These are phyloP conservation scores for Sphaerophoria taeniata DNA, from an alignment of 2,888 invertebrate species.

Conservation along the genomic window DNA sequence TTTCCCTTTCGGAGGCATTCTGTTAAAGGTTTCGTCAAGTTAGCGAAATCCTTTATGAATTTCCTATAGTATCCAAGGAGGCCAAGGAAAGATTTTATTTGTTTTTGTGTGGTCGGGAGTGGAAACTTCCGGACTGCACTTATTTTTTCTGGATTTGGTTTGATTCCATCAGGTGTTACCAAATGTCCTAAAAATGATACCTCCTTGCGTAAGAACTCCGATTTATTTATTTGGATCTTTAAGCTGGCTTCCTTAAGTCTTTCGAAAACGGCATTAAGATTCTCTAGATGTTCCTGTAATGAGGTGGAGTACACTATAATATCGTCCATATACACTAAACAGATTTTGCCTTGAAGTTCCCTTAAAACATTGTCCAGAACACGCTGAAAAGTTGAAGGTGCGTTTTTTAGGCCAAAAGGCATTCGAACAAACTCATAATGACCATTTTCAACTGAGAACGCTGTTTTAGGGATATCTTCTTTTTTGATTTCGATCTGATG, in stretches of 20 bases:
- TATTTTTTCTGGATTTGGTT: slow-evolving; percentile 76
- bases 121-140: slow-evolving; percentile 66
- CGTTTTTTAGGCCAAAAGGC: slow-evolving; percentile 33
- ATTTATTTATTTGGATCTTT: slow-evolving; percentile 76
- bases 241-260: slow-evolving; percentile 72
- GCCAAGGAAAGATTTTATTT: slow-evolving; percentile 70
- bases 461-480: slow-evolving; percentile 71
- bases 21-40: slow-evolving; percentile 65
- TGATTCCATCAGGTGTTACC: slow-evolving; percentile 68
- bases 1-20: slow-evolving; percentile 45
- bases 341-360: slow-evolving; percentile 71
- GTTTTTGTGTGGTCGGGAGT: slow-evolving; percentile 57
- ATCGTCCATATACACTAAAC: slow-evolving; percentile 76
- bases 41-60: slow-evolving; percentile 28
- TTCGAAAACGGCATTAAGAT: slow-evolving; percentile 74
- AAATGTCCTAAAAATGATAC: slow-evolving; percentile 78
- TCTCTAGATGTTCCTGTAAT: slow-evolving; percentile 76
- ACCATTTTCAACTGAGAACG: slow-evolving; percentile 70
- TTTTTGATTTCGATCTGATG: slow-evolving; percentile 77
- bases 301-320: slow-evolving; percentile 76
- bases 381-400: slow-evolving; percentile 59
- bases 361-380: slow-evolving; percentile 68
- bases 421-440: slow-evolving; percentile 66
- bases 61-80: slow-evolving; percentile 39
- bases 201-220: slow-evolving; percentile 75